phyloP scores from a whole-genome alignment of 2,797 vertebrate species.

The Artibeus jamaicensis region DNA sequence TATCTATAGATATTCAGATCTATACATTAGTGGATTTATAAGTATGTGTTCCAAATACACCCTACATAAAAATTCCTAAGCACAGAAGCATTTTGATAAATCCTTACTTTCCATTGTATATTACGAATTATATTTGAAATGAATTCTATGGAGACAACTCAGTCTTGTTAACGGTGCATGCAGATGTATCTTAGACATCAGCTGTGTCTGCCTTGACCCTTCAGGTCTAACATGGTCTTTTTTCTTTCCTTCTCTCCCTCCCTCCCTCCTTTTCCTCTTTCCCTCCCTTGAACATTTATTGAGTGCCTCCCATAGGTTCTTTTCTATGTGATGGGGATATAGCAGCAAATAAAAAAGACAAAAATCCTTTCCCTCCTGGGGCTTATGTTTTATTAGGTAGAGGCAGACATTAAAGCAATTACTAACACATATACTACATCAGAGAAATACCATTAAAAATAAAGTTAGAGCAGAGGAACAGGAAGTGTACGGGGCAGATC shows the following conservation, averaged over 20 bases:
- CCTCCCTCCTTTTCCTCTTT: neutral
- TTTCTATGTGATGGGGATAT: neutral
- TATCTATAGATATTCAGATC: neutral
- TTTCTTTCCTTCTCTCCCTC: neutral
- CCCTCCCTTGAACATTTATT: neutral
- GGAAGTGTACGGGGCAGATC: neutral
- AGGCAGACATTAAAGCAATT: neutral
- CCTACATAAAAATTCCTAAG: neutral
- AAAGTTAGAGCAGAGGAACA: neutral
- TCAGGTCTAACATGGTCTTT: neutral
- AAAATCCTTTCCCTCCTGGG: neutral
- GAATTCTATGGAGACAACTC: slow-evolving; percentile 17
- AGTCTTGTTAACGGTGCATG: neutral
- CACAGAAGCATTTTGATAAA: neutral
- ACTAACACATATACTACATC: neutral
- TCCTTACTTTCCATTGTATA: slow-evolving; percentile 5
- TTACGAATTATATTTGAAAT: slow-evolving; percentile 38
- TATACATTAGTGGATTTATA: slow-evolving; percentile 36
- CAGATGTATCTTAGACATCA: neutral
- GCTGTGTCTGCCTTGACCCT: neutral
- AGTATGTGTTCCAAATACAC: neutral
- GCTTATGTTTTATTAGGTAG: neutral
- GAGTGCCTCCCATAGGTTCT: neutral
- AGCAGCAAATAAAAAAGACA: neutral
- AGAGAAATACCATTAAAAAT: neutral